A percentile compares a stretch with the other conserved stretches of the same genome.
phyloP scores from a whole-genome alignment of 2,888 invertebrate genomes.

The Drosophila borborema region DNA sequence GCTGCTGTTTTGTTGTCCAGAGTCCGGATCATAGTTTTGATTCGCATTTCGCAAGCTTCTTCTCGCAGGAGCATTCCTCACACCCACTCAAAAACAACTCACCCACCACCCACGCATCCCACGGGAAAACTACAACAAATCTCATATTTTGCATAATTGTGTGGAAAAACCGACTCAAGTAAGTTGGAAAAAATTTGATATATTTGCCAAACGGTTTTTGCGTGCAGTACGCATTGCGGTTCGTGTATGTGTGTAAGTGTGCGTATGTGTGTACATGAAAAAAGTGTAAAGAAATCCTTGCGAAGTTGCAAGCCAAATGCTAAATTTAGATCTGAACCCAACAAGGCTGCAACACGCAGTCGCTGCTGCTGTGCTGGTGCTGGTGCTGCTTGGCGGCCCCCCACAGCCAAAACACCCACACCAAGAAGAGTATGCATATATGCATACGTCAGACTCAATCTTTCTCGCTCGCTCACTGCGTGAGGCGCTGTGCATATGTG shows the following conservation, averaged over 20 bases:
- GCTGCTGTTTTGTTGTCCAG: slow-evolving; percentile 63
- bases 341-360: slow-evolving; percentile 76
- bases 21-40: slow-evolving; percentile 52
- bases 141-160: slow-evolving; percentile 43
- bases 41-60: slow-evolving; percentile 46
- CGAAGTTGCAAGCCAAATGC: slow-evolving; percentile 76
- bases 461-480: slow-evolving; percentile 37
- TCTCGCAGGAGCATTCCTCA: slow-evolving; percentile 35
- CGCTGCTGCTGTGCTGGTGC: slow-evolving; percentile 44
- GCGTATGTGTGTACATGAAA: slow-evolving; percentile 23
- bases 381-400: slow-evolving; percentile 52
- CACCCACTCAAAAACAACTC: neutral
- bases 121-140: neutral
- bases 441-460: slow-evolving; percentile 51
- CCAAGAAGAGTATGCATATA: slow-evolving; percentile 44
- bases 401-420: slow-evolving; percentile 63
- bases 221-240: slow-evolving; percentile 42
- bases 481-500: slow-evolving; percentile 47
- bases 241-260: slow-evolving; percentile 6
- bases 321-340: slow-evolving; percentile 78
- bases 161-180: slow-evolving; percentile 43
- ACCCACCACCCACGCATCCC: slow-evolving; percentile 17
- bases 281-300: slow-evolving; percentile 67
- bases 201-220: slow-evolving; percentile 39
- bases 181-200: slow-evolving; percentile 46